phyloP scores from a whole-genome alignment of 2,888 invertebrate species.

The Rotaria macrura region DNA sequence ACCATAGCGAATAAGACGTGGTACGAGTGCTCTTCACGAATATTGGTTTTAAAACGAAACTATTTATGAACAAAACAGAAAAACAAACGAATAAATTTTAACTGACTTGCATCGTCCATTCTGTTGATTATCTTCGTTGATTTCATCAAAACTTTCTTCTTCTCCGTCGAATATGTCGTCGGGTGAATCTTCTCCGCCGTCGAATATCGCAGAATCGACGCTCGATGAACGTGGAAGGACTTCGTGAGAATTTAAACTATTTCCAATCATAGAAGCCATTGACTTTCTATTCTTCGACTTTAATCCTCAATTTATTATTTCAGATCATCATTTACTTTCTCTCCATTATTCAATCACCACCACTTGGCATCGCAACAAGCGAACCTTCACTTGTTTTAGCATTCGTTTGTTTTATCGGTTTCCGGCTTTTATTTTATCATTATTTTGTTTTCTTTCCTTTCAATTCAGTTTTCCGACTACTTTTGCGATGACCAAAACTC shows the following conservation, averaged over 20 bases:
- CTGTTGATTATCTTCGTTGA: neutral
- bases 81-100: too few relatives aligned
- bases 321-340: neutral
- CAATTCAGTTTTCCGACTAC: too few relatives aligned
- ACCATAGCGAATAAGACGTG: neutral
- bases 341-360: neutral
- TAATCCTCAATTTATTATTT: neutral
- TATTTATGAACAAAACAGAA: too few relatives aligned
- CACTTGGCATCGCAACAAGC: neutral
- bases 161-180: neutral
- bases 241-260: neutral
- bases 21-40: neutral
- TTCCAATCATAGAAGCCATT: neutral
- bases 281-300: neutral
- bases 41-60: too few relatives aligned
- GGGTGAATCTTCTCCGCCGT: neutral
- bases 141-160: conserved; percentile 19
- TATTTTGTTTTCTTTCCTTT: too few relatives aligned
- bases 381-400: neutral
- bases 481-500: too few relatives aligned
- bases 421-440: too few relatives aligned
- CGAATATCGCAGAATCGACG: neutral
- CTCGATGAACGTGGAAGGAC: neutral
- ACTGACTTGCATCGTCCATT: neutral
- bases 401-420: neutral